A percentile compares a stretch with the other conserved stretches of the same genome.
These are phyloP conservation scores for Patella caerulea DNA, from an alignment of 2,888 invertebrate species.

Conservation along the genomic window DNA sequence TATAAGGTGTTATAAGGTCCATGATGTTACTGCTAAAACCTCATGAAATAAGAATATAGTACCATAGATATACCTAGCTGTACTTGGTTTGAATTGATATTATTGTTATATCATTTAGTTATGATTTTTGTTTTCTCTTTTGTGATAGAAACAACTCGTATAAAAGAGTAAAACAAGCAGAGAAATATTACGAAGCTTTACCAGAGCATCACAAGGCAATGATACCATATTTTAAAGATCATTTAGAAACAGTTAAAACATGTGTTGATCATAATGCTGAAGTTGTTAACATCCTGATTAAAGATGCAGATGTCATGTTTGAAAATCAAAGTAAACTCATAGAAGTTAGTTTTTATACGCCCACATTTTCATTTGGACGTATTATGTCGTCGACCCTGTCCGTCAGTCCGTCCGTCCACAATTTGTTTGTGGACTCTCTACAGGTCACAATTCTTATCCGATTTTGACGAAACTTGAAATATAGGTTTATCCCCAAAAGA, in stretches of 20 bases:
- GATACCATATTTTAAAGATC: slow-evolving; percentile 82
- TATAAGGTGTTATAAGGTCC: too few relatives aligned
- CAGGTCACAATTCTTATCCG: too few relatives aligned
- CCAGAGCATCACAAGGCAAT: slow-evolving; percentile 83
- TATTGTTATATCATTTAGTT: not conserved
- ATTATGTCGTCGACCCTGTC: too few relatives aligned
- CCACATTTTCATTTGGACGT: too few relatives aligned
- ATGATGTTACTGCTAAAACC: too few relatives aligned
- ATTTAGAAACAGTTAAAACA: slow-evolving; percentile 81
- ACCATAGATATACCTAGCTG: not conserved
- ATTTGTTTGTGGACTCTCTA: too few relatives aligned
- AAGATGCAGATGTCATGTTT: slow-evolving; percentile 87
- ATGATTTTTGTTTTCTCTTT: not conserved
- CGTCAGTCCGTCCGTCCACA: too few relatives aligned
- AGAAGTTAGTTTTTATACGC: slow-evolving; percentile 5
- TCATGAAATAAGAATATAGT: too few relatives aligned
- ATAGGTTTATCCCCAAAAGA: too few relatives aligned
- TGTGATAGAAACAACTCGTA: slow-evolving; percentile 76
- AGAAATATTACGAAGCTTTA: slow-evolving; percentile 81
- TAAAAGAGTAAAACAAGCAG: slow-evolving; percentile 82
- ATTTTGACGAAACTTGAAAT: too few relatives aligned
- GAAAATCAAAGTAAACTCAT: slow-evolving; percentile 77
- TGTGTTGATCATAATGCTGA: slow-evolving; percentile 82
- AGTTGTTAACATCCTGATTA: slow-evolving; percentile 80
- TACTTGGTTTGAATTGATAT: not conserved